These are phyloP conservation scores for Anastrepha ludens DNA, from an alignment of 1,140 invertebrate species.

Conservation along the genomic window DNA sequence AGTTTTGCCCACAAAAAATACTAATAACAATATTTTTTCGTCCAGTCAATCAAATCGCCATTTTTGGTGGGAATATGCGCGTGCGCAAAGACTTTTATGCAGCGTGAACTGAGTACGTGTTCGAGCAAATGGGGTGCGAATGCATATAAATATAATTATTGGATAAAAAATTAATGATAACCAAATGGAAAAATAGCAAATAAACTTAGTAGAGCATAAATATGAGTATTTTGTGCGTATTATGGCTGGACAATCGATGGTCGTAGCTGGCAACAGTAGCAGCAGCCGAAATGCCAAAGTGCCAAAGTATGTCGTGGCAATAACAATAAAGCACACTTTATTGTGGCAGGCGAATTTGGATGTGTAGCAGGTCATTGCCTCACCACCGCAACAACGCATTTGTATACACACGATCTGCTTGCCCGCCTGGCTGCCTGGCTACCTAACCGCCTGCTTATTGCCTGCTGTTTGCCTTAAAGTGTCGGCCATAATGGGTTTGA, in stretches of 20 bases:
- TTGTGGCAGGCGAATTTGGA: conserved; percentile 39
- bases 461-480: conserved; percentile 66
- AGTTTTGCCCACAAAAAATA: conserved; percentile 18
- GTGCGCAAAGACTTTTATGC: conserved; percentile 34
- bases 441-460: neutral
- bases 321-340: conserved; percentile 28
- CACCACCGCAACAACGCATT: neutral
- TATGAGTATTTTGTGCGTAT: neutral
- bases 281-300: neutral
- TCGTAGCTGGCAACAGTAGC: neutral
- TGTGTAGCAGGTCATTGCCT: conserved; percentile 32
- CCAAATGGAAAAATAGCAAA: conserved; percentile 32
- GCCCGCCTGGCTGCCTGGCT: neutral
- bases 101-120: conserved; percentile 22
- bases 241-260: neutral
- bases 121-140: neutral
- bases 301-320: conserved; percentile 18
- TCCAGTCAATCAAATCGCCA: conserved; percentile 13
- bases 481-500: conserved; percentile 67
- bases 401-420: neutral
- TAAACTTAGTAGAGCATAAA: neutral
- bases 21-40: neutral
- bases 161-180: neutral
- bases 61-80: conserved; percentile 38
- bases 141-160: conserved; percentile 38